phyloP scores from a whole-genome alignment of 2,113 vertebrate species.

The Vulpes vulpes region DNA sequence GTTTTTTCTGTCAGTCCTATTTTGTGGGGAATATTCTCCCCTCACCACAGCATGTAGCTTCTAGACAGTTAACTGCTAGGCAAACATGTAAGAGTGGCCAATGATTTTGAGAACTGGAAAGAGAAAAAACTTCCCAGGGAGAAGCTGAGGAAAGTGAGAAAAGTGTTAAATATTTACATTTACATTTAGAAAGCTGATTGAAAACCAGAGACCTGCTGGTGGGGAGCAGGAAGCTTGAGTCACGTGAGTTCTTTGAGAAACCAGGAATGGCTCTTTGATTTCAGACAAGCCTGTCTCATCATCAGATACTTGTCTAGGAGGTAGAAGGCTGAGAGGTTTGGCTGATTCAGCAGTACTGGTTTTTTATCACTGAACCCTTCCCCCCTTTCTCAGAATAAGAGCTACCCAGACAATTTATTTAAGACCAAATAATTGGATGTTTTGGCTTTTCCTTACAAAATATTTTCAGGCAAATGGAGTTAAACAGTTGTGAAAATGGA shows the following conservation, averaged over 20 bases:
- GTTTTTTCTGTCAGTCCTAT: not conserved
- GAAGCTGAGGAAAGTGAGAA: constrained; percentile 5
- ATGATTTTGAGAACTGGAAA: not conserved
- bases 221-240: not conserved
- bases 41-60: not conserved
- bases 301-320: not conserved
- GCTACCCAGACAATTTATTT: not conserved
- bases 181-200: not conserved
- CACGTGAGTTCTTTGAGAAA: not conserved
- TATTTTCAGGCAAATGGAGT: constrained; percentile 88
- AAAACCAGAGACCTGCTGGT: not conserved
- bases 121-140: not conserved
- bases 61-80: not conserved
- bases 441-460: not conserved
- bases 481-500: constrained; percentile 89
- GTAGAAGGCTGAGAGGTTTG: not conserved
- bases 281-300: not conserved
- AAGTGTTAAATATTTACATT: not conserved
- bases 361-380: not conserved
- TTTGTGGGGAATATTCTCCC: not conserved
- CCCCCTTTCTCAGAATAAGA: not conserved
- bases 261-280: not conserved
- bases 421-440: constrained; percentile 31
- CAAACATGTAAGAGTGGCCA: not conserved
- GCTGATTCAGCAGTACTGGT: not conserved